Evolutionary conservation across 2,888 invertebrate species (phyloP).

Genomic region (Celastrina argiolus): DNA sequence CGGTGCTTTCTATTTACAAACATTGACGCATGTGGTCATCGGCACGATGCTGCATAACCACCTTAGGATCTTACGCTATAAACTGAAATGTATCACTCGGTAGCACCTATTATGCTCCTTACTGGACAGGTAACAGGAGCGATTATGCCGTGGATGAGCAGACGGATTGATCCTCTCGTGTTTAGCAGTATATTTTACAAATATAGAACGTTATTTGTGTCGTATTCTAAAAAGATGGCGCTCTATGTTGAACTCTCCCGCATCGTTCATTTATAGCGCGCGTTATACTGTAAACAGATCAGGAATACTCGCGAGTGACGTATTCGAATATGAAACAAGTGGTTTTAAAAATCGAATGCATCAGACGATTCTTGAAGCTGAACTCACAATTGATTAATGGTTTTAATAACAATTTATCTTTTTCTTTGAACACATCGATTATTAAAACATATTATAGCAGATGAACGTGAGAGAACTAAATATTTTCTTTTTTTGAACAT

Average conservation of each 20-base stretch:
- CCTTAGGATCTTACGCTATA: slow-evolving; percentile 63
- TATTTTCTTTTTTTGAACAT: too few species aligned
- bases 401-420: too few species aligned
- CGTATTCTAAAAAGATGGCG: slow-evolving; percentile 78
- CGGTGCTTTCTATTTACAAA: slow-evolving; percentile 73
- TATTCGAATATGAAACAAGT: slow-evolving; percentile 17
- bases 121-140: slow-evolving; percentile 41
- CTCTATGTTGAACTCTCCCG: slow-evolving; percentile 77
- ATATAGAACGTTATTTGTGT: slow-evolving; percentile 78
- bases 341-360: not conserved
- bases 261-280: slow-evolving; percentile 76
- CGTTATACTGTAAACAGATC: slow-evolving; percentile 60
- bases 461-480: too few species aligned
- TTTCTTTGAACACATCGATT: too few species aligned
- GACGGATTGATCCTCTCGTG: slow-evolving; percentile 55
- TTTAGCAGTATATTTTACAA: slow-evolving; percentile 70
- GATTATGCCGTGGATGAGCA: slow-evolving; percentile 41
- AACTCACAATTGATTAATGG: too few species aligned
- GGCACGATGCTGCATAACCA: slow-evolving; percentile 69
- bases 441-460: not conserved
- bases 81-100: slow-evolving; percentile 53
- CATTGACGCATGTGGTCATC: slow-evolving; percentile 78
- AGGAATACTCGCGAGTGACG: slow-evolving; percentile 36
- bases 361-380: not conserved
- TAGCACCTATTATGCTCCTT: slow-evolving; percentile 43